Evolutionary conservation across 2,113 vertebrate species (phyloP).

Genomic region (Silurus glanis): DNA sequence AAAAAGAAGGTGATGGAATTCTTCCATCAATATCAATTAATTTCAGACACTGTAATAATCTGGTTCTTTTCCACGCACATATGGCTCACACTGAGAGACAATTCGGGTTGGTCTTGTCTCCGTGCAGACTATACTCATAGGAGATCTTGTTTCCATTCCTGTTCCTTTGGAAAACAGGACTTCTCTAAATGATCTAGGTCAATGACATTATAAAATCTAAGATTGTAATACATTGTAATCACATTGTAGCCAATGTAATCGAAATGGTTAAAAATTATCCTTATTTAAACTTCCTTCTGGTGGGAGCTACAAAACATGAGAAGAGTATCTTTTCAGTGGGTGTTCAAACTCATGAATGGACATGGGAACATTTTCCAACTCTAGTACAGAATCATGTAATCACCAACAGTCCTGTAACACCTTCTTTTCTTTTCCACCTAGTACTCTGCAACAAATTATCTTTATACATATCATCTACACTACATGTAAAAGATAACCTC

Average conservation of each 20-base stretch:
- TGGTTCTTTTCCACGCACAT: not conserved
- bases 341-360: not conserved
- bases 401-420: not conserved
- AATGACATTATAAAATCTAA: constrained; percentile 7
- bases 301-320: not conserved
- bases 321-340: not conserved
- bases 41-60: not conserved
- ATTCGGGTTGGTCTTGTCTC: not conserved
- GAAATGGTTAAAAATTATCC: not conserved
- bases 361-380: not conserved
- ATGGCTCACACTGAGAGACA: not conserved
- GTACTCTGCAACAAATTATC: not conserved
- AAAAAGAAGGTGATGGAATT: not conserved
- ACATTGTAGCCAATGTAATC: no score
- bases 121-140: not conserved
- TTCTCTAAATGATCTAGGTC: constrained; percentile 19
- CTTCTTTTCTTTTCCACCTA: not conserved
- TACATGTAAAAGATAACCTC: not conserved
- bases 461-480: not conserved
- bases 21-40: constrained; percentile 3
- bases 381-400: not conserved
- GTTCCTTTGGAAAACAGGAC: constrained; percentile 1
- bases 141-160: constrained; percentile 1
- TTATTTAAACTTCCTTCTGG: not conserved
- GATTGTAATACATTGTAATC: no score